Evolutionary conservation across 2,888 invertebrate genomes (phyloP), one percentile per base, ranked within the genome.

Genomic region (Drosophila lacicola): DNA sequence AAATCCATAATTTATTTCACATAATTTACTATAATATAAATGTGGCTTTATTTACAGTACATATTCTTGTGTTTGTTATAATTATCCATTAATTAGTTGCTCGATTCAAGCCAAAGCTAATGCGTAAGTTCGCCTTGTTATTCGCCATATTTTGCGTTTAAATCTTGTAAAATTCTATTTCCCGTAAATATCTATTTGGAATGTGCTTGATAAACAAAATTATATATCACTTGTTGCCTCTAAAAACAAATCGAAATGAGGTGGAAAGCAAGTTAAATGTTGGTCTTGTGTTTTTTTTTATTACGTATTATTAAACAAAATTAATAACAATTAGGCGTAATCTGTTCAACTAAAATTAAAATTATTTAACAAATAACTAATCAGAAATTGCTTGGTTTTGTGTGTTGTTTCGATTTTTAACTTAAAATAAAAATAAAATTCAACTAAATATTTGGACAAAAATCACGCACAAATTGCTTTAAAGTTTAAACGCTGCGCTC

Each of bases 311-410:
- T 80, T 83, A 57, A 80, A 82, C 86, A 71, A 80, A 88, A 80
- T 77, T 61, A 86, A 81, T 81, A 83, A 83, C 82, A 83, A 82
- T 64, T 58, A 61, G 58, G 54, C 57, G 21, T 77, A 68, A 71
- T 64, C 14, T 37, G 55, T 65, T 82, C 39, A 75, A 82, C 73
- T 80, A 83, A 83, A 74, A 66, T 87, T 87, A 88, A 83, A 86
- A 88, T 74, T 83, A 88, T 87, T 74, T 87, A 88, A 83, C 89
- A 87, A 87, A 70, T 84, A 82, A 79, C 64, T 88, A 85, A 61
- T 51, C 21, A 67, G 54, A 80, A 85, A 69, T 61, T 54, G 42
- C 33, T 62, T 64, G 19, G 9, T 36, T 56, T 37, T 47, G 56
- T 74, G 34, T 70, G 17, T 63, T 25, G 42, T 34, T 55, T 29